Base-by-base conservation (phyloP, 2,797 vertebrate genomes). In the Falco biarmicus region DNA sequence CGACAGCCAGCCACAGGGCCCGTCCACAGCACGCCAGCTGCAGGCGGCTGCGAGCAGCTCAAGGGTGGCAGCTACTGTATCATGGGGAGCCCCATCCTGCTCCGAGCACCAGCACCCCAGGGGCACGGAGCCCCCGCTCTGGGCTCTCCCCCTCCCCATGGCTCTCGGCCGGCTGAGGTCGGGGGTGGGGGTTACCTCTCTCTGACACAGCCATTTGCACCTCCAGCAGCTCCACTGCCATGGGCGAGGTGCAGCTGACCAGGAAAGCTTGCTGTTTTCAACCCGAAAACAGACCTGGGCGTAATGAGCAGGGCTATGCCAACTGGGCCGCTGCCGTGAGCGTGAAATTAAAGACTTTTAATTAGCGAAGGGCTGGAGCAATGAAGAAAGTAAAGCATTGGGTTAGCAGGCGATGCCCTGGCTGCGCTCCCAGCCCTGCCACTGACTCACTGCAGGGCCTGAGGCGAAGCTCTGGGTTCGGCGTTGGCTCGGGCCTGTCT, bases 81-180 rank as follows among this genome's bases (percentile, higher is more conserved):
- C 26, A 20, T 2, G 51, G 20, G 24, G 43, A 78, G 24, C 41
- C 50, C 31, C 16, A 0, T n/a, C 45, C 24, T 3, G 7, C 57
- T 48, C 59, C 4, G 3, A 43, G 37, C 25, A 16, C 51, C 26
- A 20, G 20, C 28, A n/a, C 28, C 22, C 11, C 4, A 6, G 22
- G 15, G 26, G 5, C 37, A 8, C 1, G 5, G 19, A 11, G 47
- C 32, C 24, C 11, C 2, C 39, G 31, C 43, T 8, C 10, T 1
- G 5, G 18, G n/a, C 16, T 41, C n/a, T 32, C 17, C 29, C 66
- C 66, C 6, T 50, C n/a, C 25, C 13, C 3, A 4, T 11, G 1
- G n/a, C n/a, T 47, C 65, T 47, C 1, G 1, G n/a, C 34, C 57
- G 17, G n/a, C 20, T 25, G 43, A 31, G 34, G 28, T 28, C 3